Evolutionary conservation across 2,888 invertebrate genomes (phyloP), one percentile per base, ranked within the genome.

Genomic region (Eristalis intricaria): DNA sequence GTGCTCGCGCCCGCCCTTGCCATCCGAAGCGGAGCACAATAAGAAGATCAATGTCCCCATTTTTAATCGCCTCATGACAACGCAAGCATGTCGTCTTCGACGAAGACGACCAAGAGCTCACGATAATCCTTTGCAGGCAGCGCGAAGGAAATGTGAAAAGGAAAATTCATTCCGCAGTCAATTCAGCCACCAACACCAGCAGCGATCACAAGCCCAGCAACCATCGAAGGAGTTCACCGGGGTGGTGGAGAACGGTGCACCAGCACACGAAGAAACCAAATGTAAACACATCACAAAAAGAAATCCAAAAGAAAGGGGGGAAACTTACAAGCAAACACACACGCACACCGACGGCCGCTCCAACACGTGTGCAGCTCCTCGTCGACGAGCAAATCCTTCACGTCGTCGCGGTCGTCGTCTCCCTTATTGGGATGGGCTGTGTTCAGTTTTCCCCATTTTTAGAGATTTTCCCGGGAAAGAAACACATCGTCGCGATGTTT

Each of bases 1-100:
- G n/a, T 26, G 23, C 13, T 4, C 35, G 26, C 23, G 58, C 19
- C 38, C 26, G 19, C 22, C 56, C 50, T 50, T 50, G 50, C 7
- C 50, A 19, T 50, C 50, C 50, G 19, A 29, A 50, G 26, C 26
- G 26, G 26, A 63, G 40, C 65, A 68, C 43, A 35, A 66, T 69
- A 87, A 87, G 58, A 71, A 87, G 87, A 87, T 87, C 87, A 87
- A 80, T 80, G 87, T 84, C 87, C 87, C 76, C 87, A 80, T 84
- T 80, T 50, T 87, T 84, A 83, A 87, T 87, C 71, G 73, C 79
- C 75, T 63, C 69, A 81, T 73, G 73, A 73, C 56, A 50, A 58
- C 58, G 23, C 35, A 73, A 38, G 26, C 69, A 64, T 22, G 15
- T 32, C 64, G 65, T 26, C 29, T 35, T 60, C 70, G 23, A 56